Evolutionary conservation across 1,140 invertebrate genomes (phyloP), one percentile per base, ranked within the genome.

Genomic region (Lucilia sericata): DNA sequence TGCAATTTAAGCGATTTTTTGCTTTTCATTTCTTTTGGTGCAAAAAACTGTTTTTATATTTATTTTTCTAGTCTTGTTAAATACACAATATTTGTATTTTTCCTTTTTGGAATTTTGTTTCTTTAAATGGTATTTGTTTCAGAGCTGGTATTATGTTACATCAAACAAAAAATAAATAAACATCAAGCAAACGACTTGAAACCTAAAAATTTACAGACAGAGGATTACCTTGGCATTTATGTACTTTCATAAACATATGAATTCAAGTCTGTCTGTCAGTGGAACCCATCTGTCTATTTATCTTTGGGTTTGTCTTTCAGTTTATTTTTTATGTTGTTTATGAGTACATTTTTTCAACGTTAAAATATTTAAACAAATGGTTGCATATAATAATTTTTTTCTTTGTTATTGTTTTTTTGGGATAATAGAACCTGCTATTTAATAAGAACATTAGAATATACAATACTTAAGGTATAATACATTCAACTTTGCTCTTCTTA

Each of bases 211-310:
- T 7, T n/a, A 70, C n/a, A 70, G 65, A 70, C 65, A 70, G 55
- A 60, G n/a, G 65, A 70, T 70, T 70, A 70, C 65, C 65, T 70
- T 70, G 65, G 65, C 65, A 70, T 70, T 70, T 70, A 70, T 70
- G 19, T 25, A 70, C 19, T 2, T 30, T 30, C 25, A n/a, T 21
- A n/a, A n/a, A n/a, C n/a, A 70, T 70, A 10, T 70, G 7, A 21
- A n/a, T 70, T 25, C 19, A 10, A 13, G 19, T 21, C 55, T 17
- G 55, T n/a, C 55, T n/a, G 25, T 2, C 14, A 3, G n/a, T 17
- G 25, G 25, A 30, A n/a, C 14, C 55, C 14, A 60, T n/a, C 55
- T 60, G 55, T 60, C 55, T 60, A 3, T 17, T 14, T 14, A n/a
- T 60, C 55, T 60, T 5, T 10, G 7, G 0, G 42, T 10, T 10